Percentiles rank a stretch among this genome's conserved stretches.
Conservation (phyloP, 2,113 vertebrate species). For the Entelurus aequoreus region DNA sequence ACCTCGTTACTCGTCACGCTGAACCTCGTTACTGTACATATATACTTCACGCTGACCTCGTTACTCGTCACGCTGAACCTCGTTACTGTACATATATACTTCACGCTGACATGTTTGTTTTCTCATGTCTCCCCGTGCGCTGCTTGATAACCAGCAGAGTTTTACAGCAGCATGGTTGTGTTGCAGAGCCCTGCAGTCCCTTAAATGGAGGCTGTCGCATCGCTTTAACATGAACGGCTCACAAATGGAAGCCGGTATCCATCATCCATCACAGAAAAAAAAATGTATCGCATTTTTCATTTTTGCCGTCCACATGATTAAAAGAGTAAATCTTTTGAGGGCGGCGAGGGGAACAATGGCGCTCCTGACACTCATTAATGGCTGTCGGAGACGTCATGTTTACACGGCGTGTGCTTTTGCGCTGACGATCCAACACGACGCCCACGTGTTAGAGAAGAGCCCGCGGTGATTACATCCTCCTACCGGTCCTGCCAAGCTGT, state of each 20-base stretch:
- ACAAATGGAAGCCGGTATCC: neutral
- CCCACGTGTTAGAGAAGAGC: conserved; percentile 14
- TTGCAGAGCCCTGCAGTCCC: conserved; percentile 13
- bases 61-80: no score
- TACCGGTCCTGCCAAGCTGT: conserved; percentile 26
- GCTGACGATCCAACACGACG: conserved; percentile 8
- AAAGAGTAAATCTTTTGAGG: neutral
- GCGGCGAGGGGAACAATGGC: neutral
- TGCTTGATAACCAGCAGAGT: neutral
- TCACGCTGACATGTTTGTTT: neutral
- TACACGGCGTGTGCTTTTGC: conserved; percentile 1
- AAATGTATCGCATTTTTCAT: neutral
- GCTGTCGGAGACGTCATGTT: conserved; percentile 2
- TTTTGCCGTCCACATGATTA: neutral
- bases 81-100: neutral
- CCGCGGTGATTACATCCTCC: conserved; percentile 25
- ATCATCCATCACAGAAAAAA: neutral
- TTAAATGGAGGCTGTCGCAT: conserved; percentile 16
- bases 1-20: no score
- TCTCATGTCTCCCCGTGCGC: neutral
- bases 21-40: no score
- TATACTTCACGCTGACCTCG: conserved; percentile 2
- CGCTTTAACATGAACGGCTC: conserved; percentile 22
- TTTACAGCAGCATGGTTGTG: conserved; percentile 1
- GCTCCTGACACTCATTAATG: neutral